phyloP scores from a whole-genome alignment of 2,797 vertebrate genomes.

The Luscinia luscinia region DNA sequence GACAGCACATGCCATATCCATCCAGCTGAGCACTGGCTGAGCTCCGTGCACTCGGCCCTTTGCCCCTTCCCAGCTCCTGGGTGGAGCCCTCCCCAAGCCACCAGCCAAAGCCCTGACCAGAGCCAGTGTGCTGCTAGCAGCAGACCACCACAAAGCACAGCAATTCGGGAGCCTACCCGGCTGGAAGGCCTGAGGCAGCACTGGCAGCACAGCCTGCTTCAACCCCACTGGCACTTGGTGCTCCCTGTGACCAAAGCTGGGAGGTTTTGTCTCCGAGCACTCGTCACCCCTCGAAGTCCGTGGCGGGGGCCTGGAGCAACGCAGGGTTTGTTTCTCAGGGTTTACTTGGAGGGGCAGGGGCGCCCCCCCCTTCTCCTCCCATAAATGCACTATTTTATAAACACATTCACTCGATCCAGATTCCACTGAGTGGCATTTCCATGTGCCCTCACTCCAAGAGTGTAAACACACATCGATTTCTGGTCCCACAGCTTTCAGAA shows the following conservation, averaged over 20 bases:
- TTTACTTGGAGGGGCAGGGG: not conserved
- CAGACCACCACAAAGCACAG: not conserved
- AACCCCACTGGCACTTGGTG: not conserved
- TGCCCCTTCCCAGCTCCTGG: not conserved
- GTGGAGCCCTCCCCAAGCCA: conserved; percentile 2
- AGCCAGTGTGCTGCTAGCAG: not conserved
- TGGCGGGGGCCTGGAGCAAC: not conserved
- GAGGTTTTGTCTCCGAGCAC: not conserved
- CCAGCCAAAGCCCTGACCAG: not conserved
- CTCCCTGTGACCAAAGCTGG: not conserved
- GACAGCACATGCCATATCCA: not conserved
- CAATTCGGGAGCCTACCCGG: not conserved
- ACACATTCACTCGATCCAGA: conserved; percentile 40
- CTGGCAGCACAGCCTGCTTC: not conserved
- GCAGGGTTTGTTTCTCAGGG: not conserved
- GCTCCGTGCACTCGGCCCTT: not conserved
- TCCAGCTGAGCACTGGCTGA: not conserved
- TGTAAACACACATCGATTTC: conserved; percentile 12
- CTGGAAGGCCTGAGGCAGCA: not conserved
- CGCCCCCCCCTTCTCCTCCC: not conserved
- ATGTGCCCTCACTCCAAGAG: conserved; percentile 11
- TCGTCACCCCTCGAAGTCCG: not conserved
- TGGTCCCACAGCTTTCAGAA: conserved; percentile 40
- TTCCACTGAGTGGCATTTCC: not conserved
- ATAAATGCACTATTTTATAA: conserved; percentile 1